A percentile compares a stretch with the other conserved stretches of the same genome.
These are phyloP conservation scores for Gavialis gangeticus DNA, from an alignment of 2,113 vertebrate genomes.

Conservation along the genomic window DNA sequence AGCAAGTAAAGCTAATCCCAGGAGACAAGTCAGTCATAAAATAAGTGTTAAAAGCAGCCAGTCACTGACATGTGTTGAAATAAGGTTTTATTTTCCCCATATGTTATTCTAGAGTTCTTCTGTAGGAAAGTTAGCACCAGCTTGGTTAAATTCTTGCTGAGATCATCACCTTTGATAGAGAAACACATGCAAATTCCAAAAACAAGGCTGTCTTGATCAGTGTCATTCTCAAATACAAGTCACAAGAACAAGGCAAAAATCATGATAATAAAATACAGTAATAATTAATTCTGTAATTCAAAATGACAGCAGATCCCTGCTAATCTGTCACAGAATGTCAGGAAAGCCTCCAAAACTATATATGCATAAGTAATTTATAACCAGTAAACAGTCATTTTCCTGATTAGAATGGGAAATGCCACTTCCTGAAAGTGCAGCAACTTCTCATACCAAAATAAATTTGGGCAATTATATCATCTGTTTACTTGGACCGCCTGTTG, in stretches of 20 bases:
- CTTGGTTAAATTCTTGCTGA: not conserved
- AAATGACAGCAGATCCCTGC: too few species aligned
- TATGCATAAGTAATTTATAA: not conserved
- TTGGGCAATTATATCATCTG: not conserved
- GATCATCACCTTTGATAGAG: accelerated
- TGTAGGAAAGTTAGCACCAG: not conserved
- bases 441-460: not conserved
- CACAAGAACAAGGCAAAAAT: not conserved
- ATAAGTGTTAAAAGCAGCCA: not conserved
- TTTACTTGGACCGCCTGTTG: not conserved
- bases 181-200: not conserved
- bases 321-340: too few species aligned
- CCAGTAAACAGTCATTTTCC: not conserved
- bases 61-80: not conserved
- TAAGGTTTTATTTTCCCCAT: not conserved
- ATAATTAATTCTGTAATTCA: too few species aligned
- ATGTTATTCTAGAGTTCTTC: not conserved
- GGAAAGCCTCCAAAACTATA: too few species aligned
- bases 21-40: not conserved
- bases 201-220: not conserved
- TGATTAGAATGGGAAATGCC: not conserved
- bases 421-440: not conserved
- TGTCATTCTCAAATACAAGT: not conserved
- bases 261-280: too few species aligned
- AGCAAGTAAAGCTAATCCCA: not conserved